These are phyloP conservation scores for Nasonia oneida DNA, from an alignment of 2,888 invertebrate genomes.

Conservation along the genomic window DNA sequence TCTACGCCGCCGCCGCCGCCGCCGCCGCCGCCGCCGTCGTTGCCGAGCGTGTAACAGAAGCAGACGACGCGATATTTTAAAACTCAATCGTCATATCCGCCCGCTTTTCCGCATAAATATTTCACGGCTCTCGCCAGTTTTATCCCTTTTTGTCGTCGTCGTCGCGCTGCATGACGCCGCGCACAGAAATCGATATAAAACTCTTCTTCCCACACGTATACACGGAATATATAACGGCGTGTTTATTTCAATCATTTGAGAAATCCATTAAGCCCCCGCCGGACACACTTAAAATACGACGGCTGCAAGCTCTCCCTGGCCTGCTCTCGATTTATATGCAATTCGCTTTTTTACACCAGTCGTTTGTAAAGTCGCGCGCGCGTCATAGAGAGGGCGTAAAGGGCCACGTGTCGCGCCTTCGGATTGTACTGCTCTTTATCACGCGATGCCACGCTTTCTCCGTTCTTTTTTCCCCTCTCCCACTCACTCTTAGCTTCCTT, in stretches of 20 bases:
- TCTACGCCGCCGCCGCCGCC: neutral
- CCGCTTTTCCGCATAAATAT: neutral
- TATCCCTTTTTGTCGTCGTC: neutral
- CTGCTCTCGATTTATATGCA: conserved; percentile 32
- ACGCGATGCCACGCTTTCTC: conserved; percentile 34
- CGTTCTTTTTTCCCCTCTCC: neutral
- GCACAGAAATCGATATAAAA: neutral
- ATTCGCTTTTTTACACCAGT: conserved; percentile 36
- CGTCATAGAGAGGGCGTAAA: conserved; percentile 52
- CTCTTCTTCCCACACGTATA: neutral
- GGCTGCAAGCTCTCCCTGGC: neutral
- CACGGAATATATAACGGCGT: neutral
- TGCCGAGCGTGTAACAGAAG: neutral
- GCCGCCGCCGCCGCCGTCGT: no score
- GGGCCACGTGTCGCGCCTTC: conserved; percentile 53
- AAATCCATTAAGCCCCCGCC: neutral
- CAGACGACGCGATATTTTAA: conserved; percentile 65
- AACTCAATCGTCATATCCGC: conserved; percentile 64
- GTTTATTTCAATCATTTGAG: conserved; percentile 10
- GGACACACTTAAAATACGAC: conserved; percentile 5
- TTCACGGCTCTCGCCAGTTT: neutral
- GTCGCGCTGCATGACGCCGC: no score
- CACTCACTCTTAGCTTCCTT: neutral
- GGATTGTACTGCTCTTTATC: conserved; percentile 44
- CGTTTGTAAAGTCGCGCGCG: conserved; percentile 40